Conservation (phyloP, 2,113 vertebrate genomes). For the Dendrocopos noguchii region DNA sequence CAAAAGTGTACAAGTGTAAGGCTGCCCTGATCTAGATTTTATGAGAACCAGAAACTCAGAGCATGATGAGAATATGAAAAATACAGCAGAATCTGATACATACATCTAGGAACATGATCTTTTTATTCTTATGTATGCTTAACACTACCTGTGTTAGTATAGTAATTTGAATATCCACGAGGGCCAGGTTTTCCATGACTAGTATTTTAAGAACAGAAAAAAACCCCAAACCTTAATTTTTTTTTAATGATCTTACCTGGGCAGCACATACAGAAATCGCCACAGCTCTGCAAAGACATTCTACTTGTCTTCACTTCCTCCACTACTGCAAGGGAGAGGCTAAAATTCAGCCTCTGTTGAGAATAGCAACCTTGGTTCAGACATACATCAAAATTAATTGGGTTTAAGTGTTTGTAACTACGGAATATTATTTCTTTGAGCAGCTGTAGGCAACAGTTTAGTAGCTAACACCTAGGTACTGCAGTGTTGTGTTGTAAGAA, state of each 20-base stretch:
- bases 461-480: neutral
- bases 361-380: neutral
- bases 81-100: neutral
- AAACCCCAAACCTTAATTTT: neutral
- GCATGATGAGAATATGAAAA: no score
- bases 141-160: neutral
- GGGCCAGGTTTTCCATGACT: neutral
- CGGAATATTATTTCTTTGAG: neutral
- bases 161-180: neutral
- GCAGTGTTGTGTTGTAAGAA: neutral
- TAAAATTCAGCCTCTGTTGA: neutral
- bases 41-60: no score
- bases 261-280: neutral
- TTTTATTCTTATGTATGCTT: neutral
- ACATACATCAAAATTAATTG: neutral
- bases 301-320: neutral
- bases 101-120: neutral
- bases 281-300: neutral
- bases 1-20: no score
- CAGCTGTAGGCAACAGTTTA: neutral
- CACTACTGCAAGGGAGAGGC: neutral
- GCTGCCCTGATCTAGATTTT: no score
- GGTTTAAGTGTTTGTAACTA: neutral
- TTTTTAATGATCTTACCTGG: neutral
- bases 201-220: neutral